phyloP scores from a whole-genome alignment of 2,113 vertebrate species.

The Nestor notabilis region DNA sequence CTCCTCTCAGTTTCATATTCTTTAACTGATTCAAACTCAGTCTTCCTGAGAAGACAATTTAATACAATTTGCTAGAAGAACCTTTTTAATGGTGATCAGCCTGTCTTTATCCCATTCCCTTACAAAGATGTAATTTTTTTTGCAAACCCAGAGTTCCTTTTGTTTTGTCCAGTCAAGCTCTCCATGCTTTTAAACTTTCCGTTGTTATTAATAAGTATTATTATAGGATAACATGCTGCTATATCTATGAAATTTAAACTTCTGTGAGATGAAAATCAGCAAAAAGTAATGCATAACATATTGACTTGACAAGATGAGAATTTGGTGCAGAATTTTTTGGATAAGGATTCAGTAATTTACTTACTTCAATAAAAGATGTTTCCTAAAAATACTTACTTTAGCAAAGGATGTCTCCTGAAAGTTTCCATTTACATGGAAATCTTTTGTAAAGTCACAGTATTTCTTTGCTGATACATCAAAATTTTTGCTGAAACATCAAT shows the following conservation, averaged over 20 bases:
- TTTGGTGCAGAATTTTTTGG: not conserved
- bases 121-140: not conserved
- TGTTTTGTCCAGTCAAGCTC: not conserved
- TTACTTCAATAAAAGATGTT: not conserved
- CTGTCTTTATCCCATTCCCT: not conserved
- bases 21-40: not conserved
- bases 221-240: not conserved
- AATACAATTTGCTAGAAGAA: not conserved
- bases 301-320: not conserved
- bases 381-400: not conserved
- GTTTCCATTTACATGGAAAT: not conserved
- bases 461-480: not conserved
- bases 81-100: not conserved
- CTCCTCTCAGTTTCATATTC: not conserved
- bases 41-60: not conserved
- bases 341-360: not conserved
- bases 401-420: not conserved
- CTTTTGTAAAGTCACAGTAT: not conserved
- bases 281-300: not conserved
- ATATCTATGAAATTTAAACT: not conserved
- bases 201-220: not conserved
- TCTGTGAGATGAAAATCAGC: not conserved
- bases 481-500: not conserved
- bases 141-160: not conserved
- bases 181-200: not conserved